These are phyloP conservation scores for Chloroclystis v-ata DNA, from an alignment of 2,888 invertebrate genomes.

Conservation along the genomic window DNA sequence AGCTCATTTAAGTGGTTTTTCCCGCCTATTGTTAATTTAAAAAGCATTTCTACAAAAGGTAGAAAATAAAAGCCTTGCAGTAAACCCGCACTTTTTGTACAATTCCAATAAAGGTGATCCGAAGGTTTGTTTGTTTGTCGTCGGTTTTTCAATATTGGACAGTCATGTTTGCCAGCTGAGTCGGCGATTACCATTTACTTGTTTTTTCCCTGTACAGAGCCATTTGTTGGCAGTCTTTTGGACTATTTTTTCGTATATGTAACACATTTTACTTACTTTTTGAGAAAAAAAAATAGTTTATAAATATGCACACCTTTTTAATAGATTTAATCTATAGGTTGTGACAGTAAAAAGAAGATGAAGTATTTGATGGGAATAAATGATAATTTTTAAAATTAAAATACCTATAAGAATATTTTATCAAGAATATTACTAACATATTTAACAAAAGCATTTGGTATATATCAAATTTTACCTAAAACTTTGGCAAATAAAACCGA, in stretches of 20 bases:
- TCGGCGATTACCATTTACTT: slow-evolving; percentile 10
- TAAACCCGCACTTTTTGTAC: background rate
- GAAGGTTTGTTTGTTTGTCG: slow-evolving; percentile 14
- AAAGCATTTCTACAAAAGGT: too few species aligned
- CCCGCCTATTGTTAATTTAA: too few species aligned
- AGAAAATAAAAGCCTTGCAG: background rate
- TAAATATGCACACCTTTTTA: too few species aligned
- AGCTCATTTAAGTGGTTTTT: too few species aligned
- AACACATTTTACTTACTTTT: background rate
- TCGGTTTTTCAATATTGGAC: slow-evolving; percentile 17
- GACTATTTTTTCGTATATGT: background rate
- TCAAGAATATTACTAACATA: too few species aligned
- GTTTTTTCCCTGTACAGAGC: background rate
- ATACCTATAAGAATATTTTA: too few species aligned
- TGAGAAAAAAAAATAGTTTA: too few species aligned
- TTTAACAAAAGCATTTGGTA: too few species aligned
- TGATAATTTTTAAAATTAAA: too few species aligned
- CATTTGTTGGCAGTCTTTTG: background rate
- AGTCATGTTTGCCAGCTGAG: slow-evolving; percentile 11
- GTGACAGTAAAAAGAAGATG: too few species aligned
- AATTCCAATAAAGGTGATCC: background rate
- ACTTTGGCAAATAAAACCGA: slow-evolving; percentile 11
- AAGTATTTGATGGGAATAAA: too few species aligned
- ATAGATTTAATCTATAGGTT: too few species aligned
- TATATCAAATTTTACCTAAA: slow-evolving; percentile 6